phyloP scores from a whole-genome alignment of 1,140 invertebrate genomes.

The Dysdera silvatica region DNA sequence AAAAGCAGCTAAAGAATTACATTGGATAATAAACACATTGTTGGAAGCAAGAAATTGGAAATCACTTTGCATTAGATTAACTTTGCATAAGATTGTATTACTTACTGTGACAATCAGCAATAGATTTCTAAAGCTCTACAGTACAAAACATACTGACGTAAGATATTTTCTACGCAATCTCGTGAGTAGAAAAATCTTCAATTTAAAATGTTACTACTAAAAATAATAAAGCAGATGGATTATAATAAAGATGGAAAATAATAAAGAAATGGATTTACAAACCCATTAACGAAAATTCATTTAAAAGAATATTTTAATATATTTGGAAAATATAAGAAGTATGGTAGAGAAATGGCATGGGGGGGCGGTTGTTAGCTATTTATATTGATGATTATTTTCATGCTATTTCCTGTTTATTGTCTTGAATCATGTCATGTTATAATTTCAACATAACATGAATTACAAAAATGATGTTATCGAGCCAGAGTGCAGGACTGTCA shows the following conservation, averaged over 20 bases:
- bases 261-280: too few species aligned
- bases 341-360: too few species aligned
- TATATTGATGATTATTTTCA: too few species aligned
- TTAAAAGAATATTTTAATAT: background rate
- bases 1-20: slow-evolving; percentile 39
- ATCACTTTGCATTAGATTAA: background rate
- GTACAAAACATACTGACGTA: slow-evolving; percentile 37
- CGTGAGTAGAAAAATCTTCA: slow-evolving; percentile 38
- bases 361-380: too few species aligned
- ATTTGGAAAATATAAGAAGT: too few species aligned
- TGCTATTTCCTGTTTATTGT: too few species aligned
- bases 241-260: too few species aligned
- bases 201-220: background rate
- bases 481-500: too few species aligned
- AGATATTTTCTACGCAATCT: slow-evolving; percentile 39
- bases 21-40: slow-evolving; percentile 34
- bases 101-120: slow-evolving; percentile 34
- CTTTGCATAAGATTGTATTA: background rate
- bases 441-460: too few species aligned
- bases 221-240: slow-evolving; percentile 22
- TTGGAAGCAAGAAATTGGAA: background rate
- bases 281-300: slow-evolving; percentile 12
- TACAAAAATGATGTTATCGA: too few species aligned
- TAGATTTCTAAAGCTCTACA: slow-evolving; percentile 34
- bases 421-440: too few species aligned